phyloP scores from a whole-genome alignment of 2,888 invertebrate species.

The Cryptophagus acutangulus region DNA sequence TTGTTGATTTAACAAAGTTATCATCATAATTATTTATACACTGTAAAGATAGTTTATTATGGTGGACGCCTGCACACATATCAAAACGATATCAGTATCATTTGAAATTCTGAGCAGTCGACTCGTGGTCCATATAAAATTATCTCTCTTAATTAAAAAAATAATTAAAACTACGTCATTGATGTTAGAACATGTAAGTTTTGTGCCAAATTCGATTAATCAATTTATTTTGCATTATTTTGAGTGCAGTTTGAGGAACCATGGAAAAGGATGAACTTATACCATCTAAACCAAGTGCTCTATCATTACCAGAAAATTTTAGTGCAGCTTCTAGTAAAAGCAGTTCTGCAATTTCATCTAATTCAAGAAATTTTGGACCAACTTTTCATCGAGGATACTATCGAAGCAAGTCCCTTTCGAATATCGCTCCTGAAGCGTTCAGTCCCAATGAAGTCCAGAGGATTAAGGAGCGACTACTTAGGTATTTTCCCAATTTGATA shows the following conservation, averaged over 20 bases:
- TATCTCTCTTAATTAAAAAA: too few species aligned
- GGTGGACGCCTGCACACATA: too few species aligned
- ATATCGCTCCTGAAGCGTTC: conserved; percentile 35
- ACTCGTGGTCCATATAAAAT: too few species aligned
- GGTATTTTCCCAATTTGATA: too few species aligned
- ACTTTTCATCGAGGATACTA: conserved; percentile 23
- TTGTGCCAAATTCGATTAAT: neutral
- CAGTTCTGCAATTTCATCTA: conserved; percentile 29
- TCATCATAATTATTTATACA: neutral
- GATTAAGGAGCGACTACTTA: conserved; percentile 44
- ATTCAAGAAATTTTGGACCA: conserved; percentile 25
- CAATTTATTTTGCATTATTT: neutral
- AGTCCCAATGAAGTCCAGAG: conserved; percentile 42
- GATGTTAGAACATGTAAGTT: neutral
- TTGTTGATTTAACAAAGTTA: conserved; percentile 2
- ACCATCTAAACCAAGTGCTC: conserved; percentile 24
- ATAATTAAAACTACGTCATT: neutral
- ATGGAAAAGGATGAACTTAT: conserved; percentile 29
- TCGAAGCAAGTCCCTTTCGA: conserved; percentile 40
- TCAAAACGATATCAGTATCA: conserved; percentile 1
- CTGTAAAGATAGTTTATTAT: neutral
- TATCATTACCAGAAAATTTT: conserved; percentile 23
- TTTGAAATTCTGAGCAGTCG: neutral
- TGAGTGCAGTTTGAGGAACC: conserved; percentile 21
- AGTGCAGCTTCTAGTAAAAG: conserved; percentile 24